phyloP scores from a whole-genome alignment of 2,888 invertebrate species.

The Anarsia innoxiella region DNA sequence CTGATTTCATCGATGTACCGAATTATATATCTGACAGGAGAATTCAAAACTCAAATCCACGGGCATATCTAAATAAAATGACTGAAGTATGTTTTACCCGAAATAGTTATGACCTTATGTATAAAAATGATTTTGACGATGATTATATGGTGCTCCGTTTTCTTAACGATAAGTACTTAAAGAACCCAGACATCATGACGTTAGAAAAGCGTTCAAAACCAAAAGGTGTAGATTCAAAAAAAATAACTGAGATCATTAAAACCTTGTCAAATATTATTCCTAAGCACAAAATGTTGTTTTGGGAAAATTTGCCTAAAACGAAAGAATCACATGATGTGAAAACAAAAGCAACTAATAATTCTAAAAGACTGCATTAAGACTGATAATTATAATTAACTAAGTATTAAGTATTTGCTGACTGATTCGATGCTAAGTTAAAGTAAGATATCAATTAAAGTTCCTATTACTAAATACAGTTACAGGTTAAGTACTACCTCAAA shows the following conservation, averaged over 20 bases:
- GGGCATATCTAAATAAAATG: constrained; percentile 22
- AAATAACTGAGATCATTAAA: constrained; percentile 13
- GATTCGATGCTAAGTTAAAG: neutral
- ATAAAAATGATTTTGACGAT: constrained; percentile 21
- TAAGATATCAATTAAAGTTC: neutral
- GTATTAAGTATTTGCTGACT: neutral
- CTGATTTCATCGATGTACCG: constrained; percentile 19
- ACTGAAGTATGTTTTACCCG: constrained; percentile 18
- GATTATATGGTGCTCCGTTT: constrained; percentile 15
- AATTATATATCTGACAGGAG: constrained; percentile 21
- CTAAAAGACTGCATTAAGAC: neutral
- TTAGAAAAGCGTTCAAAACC: constrained; percentile 14
- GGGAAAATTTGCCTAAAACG: constrained; percentile 17
- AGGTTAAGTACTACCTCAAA: neutral
- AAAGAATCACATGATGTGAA: constrained; percentile 3
- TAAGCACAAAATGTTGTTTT: constrained; percentile 19
- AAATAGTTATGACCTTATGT: constrained; percentile 15
- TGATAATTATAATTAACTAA: neutral
- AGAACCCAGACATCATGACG: constrained; percentile 16
- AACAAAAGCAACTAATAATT: neutral
- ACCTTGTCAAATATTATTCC: constrained; percentile 17
- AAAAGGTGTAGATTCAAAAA: constrained; percentile 15
- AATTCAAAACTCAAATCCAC: constrained; percentile 20
- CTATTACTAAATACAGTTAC: neutral
- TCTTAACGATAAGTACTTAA: constrained; percentile 19